A percentile compares a stretch with the other conserved stretches of the same genome.
Evolutionary conservation across 1,140 invertebrate genomes (phyloP).

Genomic region (Pseudoatta argentina): DNA sequence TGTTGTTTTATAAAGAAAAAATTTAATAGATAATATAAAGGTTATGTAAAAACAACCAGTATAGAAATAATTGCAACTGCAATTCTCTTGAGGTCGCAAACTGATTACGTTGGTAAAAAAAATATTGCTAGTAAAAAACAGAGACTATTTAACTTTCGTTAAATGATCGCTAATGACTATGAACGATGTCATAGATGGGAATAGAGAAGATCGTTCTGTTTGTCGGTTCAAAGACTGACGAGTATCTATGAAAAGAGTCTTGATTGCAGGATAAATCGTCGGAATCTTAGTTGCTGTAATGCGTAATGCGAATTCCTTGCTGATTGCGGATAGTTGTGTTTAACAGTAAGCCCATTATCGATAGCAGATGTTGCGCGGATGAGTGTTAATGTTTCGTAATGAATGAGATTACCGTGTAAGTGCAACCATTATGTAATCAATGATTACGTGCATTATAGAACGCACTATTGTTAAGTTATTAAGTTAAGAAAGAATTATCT

Average conservation of each 20-base stretch:
- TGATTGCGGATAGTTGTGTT: slow-evolving; percentile 70
- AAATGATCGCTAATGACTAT: slow-evolving; percentile 66
- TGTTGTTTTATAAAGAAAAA: neutral
- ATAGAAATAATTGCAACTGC: neutral
- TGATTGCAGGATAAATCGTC: slow-evolving; percentile 63
- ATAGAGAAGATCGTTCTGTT: slow-evolving; percentile 73
- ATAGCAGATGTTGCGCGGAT: slow-evolving; percentile 66
- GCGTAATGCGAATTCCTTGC: slow-evolving; percentile 70
- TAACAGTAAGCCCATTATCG: slow-evolving; percentile 71
- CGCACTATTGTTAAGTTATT: slow-evolving; percentile 17
- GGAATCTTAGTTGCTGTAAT: slow-evolving; percentile 61
- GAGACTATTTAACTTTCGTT: slow-evolving; percentile 65
- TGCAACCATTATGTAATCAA: slow-evolving; percentile 32
- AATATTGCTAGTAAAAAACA: slow-evolving; percentile 40
- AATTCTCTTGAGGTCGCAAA: neutral
- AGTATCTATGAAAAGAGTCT: slow-evolving; percentile 70
- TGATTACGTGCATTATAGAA: slow-evolving; percentile 19
- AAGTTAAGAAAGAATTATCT: neutral
- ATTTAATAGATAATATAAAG: neutral
- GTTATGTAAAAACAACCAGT: neutral
- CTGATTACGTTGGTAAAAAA: slow-evolving; percentile 65
- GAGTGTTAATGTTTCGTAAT: slow-evolving; percentile 58
- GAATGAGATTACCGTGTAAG: slow-evolving; percentile 65
- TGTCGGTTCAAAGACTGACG: slow-evolving; percentile 66
- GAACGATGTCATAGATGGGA: slow-evolving; percentile 69